Evolutionary conservation across 2,888 invertebrate genomes (phyloP).

Genomic region (Stegophylla sp.): DNA sequence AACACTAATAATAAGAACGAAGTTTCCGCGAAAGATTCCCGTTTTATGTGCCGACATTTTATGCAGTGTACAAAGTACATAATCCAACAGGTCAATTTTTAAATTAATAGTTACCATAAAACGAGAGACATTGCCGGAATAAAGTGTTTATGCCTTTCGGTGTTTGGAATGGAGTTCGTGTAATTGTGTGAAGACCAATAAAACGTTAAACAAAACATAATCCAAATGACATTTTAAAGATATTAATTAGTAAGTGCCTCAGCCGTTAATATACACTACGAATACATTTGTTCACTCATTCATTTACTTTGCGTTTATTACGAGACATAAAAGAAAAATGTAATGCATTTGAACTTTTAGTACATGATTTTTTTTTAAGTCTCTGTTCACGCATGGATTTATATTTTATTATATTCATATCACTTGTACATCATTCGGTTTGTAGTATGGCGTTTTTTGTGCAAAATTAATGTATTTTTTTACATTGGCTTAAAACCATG

Average conservation of each 20-base stretch:
- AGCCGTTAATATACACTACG: background rate
- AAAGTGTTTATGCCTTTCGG: background rate
- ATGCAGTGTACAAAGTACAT: background rate
- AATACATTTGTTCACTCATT: background rate
- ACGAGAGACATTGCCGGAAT: constrained; percentile 1
- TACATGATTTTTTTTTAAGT: too few species aligned
- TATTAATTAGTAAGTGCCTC: too few species aligned
- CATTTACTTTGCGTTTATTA: too few species aligned
- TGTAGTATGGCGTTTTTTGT: too few species aligned
- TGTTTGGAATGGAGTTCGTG: background rate
- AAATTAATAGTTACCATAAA: constrained; percentile 26
- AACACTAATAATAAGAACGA: background rate
- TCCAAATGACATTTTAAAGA: background rate
- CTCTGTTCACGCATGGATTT: too few species aligned
- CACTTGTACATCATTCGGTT: too few species aligned
- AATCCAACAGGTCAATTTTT: constrained; percentile 27
- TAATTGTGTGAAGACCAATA: constrained; percentile 1
- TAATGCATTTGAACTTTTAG: too few species aligned
- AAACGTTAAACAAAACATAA: background rate
- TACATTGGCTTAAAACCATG: too few species aligned
- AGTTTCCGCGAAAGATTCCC: background rate
- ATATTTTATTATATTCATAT: too few species aligned
- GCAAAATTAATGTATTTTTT: too few species aligned
- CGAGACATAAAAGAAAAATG: too few species aligned
- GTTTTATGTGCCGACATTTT: constrained; percentile 5